A percentile compares a stretch with the other conserved stretches of the same genome.
These are phyloP conservation scores for Cremastinae sp. DNA, from an alignment of 2,888 invertebrate species.

Conservation along the genomic window DNA sequence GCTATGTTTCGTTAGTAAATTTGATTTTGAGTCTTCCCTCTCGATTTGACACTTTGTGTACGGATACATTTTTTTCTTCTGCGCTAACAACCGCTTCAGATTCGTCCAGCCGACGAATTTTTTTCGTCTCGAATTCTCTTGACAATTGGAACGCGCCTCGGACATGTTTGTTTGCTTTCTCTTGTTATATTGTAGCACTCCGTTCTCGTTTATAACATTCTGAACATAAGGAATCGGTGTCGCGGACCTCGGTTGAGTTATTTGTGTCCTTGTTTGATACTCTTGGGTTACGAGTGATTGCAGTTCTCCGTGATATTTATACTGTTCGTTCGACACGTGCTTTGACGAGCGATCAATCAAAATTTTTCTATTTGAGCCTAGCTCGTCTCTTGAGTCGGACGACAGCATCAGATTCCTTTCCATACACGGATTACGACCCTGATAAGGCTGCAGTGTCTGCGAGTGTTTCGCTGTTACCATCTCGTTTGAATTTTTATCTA, in stretches of 20 bases:
- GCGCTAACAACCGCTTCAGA: slow-evolving; percentile 80
- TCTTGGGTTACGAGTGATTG: slow-evolving; percentile 82
- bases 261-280: slow-evolving; percentile 79
- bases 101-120: slow-evolving; percentile 81
- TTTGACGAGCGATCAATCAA: slow-evolving; percentile 86
- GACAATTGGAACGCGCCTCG: slow-evolving; percentile 74
- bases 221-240: slow-evolving; percentile 88
- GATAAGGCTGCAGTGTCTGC: slow-evolving; percentile 87
- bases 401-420: slow-evolving; percentile 87
- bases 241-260: slow-evolving; percentile 79
- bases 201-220: slow-evolving; percentile 85
- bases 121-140: slow-evolving; percentile 71
- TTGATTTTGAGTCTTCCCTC: slow-evolving; percentile 76
- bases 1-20: slow-evolving; percentile 71
- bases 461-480: slow-evolving; percentile 74
- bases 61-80: slow-evolving; percentile 72
- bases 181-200: slow-evolving; percentile 71
- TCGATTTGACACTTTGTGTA: slow-evolving; percentile 75
- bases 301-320: slow-evolving; percentile 77
- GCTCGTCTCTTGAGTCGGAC: slow-evolving; percentile 83
- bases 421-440: slow-evolving; percentile 91
- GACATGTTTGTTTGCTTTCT: slow-evolving; percentile 81
- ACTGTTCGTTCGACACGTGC: slow-evolving; percentile 78
- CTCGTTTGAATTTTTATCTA: slow-evolving; percentile 83
- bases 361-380: slow-evolving; percentile 80